Evolutionary conservation across 2,113 vertebrate species (phyloP).

Genomic region (Cavia aperea): DNA sequence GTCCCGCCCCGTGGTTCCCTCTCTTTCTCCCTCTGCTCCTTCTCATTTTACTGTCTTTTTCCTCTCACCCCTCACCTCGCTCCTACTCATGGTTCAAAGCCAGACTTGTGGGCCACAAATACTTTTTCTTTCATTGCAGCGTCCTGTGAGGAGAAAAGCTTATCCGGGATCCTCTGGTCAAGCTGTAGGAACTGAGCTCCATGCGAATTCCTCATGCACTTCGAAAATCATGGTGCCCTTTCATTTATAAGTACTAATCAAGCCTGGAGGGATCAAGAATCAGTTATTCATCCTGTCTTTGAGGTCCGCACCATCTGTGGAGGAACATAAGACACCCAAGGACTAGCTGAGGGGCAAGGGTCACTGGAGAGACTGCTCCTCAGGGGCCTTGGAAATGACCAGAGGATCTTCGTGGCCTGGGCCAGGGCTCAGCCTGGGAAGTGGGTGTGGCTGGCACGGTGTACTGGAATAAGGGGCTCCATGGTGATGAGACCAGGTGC

Average conservation of each 20-base stretch:
- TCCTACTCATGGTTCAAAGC: neutral
- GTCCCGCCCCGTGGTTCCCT: neutral
- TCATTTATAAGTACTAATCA: neutral
- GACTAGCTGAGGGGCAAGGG: neutral
- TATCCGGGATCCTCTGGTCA: neutral
- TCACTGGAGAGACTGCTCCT: neutral
- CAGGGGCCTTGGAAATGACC: neutral
- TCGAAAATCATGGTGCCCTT: neutral
- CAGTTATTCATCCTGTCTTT: neutral
- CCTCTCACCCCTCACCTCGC: rapidly evolving
- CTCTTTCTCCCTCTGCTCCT: neutral
- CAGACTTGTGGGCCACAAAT: neutral
- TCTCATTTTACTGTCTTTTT: neutral
- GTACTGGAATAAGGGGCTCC: no score
- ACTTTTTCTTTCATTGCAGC: neutral
- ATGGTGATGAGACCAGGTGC: rapidly evolving
- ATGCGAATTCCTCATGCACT: neutral
- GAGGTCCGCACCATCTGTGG: neutral
- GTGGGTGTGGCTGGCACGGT: no score
- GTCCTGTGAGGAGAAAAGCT: neutral
- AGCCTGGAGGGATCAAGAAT: neutral
- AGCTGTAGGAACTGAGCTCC: neutral
- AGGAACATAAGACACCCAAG: neutral
- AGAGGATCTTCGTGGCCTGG: neutral
- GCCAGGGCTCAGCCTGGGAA: neutral